Percentiles rank a stretch among this genome's conserved stretches.
phyloP scores from a whole-genome alignment of 2,113 vertebrate genomes.

The Oreotragus oreotragus region DNA sequence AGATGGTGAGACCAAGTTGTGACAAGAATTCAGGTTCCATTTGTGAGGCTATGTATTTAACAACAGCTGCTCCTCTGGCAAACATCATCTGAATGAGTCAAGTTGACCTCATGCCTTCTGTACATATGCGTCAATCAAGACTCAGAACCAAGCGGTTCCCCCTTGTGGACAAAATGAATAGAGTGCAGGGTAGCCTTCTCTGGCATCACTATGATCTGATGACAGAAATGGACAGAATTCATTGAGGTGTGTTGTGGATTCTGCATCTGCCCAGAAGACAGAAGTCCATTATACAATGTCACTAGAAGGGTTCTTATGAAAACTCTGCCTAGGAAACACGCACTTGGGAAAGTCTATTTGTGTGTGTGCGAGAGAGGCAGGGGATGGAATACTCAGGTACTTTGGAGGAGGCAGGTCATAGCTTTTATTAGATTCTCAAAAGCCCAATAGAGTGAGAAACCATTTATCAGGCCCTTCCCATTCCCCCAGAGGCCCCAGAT shows the following conservation, averaged over 20 bases:
- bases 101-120: too few relatives aligned
- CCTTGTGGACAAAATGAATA: background rate
- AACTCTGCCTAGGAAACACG: background rate
- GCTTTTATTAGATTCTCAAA: background rate
- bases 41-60: background rate
- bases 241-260: background rate
- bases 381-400: background rate
- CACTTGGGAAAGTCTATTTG: background rate
- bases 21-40: background rate
- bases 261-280: too few relatives aligned
- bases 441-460: background rate
- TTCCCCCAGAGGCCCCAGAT: background rate
- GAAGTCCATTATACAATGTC: fast-evolving
- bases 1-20: background rate
- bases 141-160: background rate
- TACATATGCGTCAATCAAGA: background rate
- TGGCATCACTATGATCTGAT: background rate
- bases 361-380: too few relatives aligned
- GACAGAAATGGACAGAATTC: background rate
- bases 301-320: background rate
- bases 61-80: background rate
- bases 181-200: background rate
- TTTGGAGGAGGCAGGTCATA: background rate
- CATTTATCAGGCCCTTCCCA: background rate
- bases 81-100: slow-evolving; percentile 41